Conservation (phyloP, 2,797 vertebrate species). For the Mormyrus proboscirostris region DNA sequence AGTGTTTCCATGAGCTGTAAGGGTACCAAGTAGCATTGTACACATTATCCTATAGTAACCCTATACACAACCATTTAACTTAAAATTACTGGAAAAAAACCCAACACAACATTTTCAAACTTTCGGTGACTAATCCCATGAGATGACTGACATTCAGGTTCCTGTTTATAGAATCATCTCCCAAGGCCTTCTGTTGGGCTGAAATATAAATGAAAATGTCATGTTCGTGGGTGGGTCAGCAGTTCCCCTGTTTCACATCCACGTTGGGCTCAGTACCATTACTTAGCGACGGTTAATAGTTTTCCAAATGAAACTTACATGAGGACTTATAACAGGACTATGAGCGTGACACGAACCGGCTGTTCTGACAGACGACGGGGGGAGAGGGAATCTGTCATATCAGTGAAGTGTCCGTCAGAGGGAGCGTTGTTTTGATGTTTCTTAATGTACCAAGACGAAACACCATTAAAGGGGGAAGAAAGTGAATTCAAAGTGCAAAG, state of each 20-base stretch:
- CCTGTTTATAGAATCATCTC: background rate
- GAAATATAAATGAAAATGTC: background rate
- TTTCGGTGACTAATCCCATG: background rate
- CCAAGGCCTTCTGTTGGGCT: background rate
- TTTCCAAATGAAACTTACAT: background rate
- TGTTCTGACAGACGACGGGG: background rate
- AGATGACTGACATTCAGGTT: background rate
- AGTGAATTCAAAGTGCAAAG: background rate
- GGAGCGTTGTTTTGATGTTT: background rate
- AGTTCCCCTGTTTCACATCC: background rate
- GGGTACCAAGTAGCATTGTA: background rate
- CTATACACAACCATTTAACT: background rate
- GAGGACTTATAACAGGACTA: background rate
- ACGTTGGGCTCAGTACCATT: background rate
- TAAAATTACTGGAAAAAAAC: background rate
- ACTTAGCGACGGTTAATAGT: background rate
- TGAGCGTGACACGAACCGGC: background rate
- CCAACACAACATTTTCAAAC: background rate
- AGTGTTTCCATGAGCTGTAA: background rate
- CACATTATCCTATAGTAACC: background rate
- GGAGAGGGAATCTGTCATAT: background rate
- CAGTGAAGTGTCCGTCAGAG: background rate
- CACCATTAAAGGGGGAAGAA: background rate
- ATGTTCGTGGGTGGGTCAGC: background rate
- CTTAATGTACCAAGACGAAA: constrained; percentile 1